These are phyloP conservation scores for Talpa occidentalis DNA, from an alignment of 2,113 vertebrate genomes.

Conservation along the genomic window DNA sequence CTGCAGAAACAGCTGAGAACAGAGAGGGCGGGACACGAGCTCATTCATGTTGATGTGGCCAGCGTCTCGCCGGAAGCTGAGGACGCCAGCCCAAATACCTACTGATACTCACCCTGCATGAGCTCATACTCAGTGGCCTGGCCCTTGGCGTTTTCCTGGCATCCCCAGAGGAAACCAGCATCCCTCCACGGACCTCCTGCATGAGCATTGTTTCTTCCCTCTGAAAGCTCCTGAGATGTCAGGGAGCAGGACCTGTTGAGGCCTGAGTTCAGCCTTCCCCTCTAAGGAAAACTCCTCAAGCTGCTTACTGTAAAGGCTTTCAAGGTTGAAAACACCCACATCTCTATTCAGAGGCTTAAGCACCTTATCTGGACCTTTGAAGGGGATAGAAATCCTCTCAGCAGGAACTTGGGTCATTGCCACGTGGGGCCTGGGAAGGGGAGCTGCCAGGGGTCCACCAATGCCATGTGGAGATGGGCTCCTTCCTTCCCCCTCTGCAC, in stretches of 20 bases:
- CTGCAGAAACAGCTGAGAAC: neutral
- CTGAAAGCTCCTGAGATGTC: neutral
- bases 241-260: neutral
- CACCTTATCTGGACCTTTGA: constrained; percentile 23
- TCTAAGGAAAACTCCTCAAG: neutral
- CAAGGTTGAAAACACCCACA: neutral
- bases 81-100: accelerated
- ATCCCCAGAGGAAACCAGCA: too few relatives aligned
- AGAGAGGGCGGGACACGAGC: neutral
- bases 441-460: neutral
- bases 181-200: neutral
- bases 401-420: neutral
- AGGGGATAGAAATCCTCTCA: neutral
- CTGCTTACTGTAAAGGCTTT: neutral
- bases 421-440: accelerated
- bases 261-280: neutral
- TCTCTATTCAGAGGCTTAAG: constrained; percentile 50
- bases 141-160: neutral
- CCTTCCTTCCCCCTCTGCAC: too few relatives aligned
- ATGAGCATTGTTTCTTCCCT: neutral
- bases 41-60: neutral
- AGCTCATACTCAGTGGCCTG: neutral
- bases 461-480: neutral
- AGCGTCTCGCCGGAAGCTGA: neutral
- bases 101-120: neutral